Evolutionary conservation across 2,888 invertebrate species (phyloP), one percentile per base, ranked within the genome.

Genomic region (Gymnoscelis rufifasciata): DNA sequence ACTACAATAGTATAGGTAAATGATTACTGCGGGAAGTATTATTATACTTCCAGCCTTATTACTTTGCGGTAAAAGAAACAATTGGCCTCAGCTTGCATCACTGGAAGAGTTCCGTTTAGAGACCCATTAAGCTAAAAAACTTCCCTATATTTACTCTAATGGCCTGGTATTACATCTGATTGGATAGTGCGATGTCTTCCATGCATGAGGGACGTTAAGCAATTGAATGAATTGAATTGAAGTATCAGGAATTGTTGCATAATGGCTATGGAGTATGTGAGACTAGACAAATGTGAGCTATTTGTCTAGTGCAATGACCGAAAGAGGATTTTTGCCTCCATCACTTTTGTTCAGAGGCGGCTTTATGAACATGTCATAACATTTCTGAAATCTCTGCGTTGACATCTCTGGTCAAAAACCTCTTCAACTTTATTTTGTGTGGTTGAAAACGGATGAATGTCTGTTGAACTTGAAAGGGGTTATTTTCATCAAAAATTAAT

Each of bases 111-210:
- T 43, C 43, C 31, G 36, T 46, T 46, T 43, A 47, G 42, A 38
- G 38, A 10, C 37, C 35, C 43, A 43, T 43, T 48, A 39, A 7
- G 31, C 29, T 31, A 46, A 33, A 49, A 40, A 43, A 42, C 46
- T 46, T 46, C 46, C 42, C 44, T 44, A 38, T 44, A 38, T 41
- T 41, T 44, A 29, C 33, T 39, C 28, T 41, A 44, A 49, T 41
- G 19, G 11, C 33, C 7, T 24, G 39, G 24, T 33, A 43, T 44
- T 49, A 49, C 31, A 23, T 44, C 27, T 41, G 35, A 44, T 49
- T 41, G 24, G 19, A 19, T 43, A 33, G 38, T 12, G 24, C 39
- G 24, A 33, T 26, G 26, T 27, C 29, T 30, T 39, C 26, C 41
- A 49, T 15, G 38, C 41, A 45, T 41, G 41, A 38, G 15, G 15